Base-by-base conservation (phyloP, 2,797 vertebrate genomes). In the Anguilla megastoma region DNA sequence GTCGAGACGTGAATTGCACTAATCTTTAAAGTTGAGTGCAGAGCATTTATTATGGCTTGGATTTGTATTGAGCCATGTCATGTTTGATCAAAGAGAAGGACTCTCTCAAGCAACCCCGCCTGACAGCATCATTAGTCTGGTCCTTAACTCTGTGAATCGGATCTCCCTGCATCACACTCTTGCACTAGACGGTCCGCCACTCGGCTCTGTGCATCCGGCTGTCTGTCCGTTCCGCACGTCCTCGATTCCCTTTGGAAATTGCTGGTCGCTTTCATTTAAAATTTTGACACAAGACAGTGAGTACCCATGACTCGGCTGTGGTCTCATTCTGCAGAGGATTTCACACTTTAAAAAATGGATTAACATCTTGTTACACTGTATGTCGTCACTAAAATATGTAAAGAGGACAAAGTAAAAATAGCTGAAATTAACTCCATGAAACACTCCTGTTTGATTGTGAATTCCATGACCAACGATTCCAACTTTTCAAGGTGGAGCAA, bases 31-130 rank as follows among this genome's bases (percentile, higher is more conserved):
- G 79, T 50, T 82, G 45, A 82, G 79, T 24, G 41, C 79, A 82
- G 45, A 36, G 16, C 79, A 82, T 45, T 82, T 82, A 45, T 82
- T 50, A 45, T 45, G 36, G 36, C 45, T 50, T 18, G 41, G 79
- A 16, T 82, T n/a, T 82, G 79, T 82, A 82, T 82, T 82, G 79
- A 82, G 79, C 45, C 16, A 36, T 82, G 79, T 50, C 79, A 48
- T 82, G 79, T 82, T 82, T 82, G 79, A 82, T 82, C 36, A 82
- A 82, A 50, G 79, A 82, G 36, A 48, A 30, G 33, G 10, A 24
- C 79, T 82, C 45, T 82, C 79, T 50, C 21, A 82, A 82, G 79
- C 36, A 82, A 50, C 79, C 45, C 79, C 10, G 0, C 27, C 27
- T 36, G 71, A 74, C 71, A 41, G 33, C 76, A 80, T 48, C 76